Base-by-base conservation (phyloP, 2,797 vertebrate species). In the Liparis tanakae region DNA sequence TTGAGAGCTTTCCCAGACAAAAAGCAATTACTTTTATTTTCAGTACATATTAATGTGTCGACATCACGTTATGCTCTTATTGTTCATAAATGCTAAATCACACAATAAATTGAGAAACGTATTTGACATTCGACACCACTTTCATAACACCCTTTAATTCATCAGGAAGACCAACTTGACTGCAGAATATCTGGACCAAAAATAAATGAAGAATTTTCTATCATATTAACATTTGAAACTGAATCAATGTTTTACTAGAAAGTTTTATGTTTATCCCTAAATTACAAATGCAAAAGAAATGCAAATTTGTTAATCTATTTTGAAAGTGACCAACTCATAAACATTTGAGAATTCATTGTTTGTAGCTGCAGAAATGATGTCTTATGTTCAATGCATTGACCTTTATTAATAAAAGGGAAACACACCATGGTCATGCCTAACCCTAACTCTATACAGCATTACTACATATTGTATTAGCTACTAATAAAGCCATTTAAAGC, bases 1-100 rank as follows among this genome's bases (percentile, higher is more conserved):
- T 81, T 83, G 88, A 91, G 82, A 83, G 72, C 76, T 91, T 92
- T 89, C 78, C 89, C 90, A 91, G 88, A 82, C 80, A 59, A 82
- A 77, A 84, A 65, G 80, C 78, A 83, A 85, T 89, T 78, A 83
- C 79, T 85, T 81, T 82, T 78, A 74, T 82, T 82, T 85, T 82
- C 48, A 76, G 78, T 53, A 70, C 59, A 64, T 76, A 79, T 85
- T 80, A 82, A 85, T 72, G 73, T 53, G 67, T 70, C 85, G 83
- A 76, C 72, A 80, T 84, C 46, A 72, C 72, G 74, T 87, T 86
- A 80, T 82, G 77, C 72, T 76, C 74, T 69, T 70, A 51, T 82
- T 84, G 79, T 80, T 86, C 51, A 75, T 65, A 10, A 67, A 79
- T 10, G n/a, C 66, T 86, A 85, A 86, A 87, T 85, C 76, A 80